These are phyloP conservation scores for Norana najaformis DNA, from an alignment of 2,888 invertebrate genomes.

Conservation along the genomic window DNA sequence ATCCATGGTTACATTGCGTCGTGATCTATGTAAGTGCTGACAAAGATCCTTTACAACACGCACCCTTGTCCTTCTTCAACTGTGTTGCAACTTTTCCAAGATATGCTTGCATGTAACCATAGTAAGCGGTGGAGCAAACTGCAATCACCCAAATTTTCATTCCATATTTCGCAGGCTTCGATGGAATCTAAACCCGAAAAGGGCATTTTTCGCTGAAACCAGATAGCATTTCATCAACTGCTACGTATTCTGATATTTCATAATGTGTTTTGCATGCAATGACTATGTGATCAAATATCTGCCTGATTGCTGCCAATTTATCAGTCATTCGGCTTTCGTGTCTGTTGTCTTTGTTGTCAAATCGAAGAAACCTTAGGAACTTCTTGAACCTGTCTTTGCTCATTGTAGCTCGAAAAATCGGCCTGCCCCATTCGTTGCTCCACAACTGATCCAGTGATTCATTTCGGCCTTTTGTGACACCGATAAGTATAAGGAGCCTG, in stretches of 20 bases:
- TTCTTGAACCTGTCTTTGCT: not conserved
- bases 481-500: not conserved
- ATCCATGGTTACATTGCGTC: too few relatives aligned
- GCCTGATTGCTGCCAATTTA: not conserved
- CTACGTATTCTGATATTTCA: not conserved
- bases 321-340: not conserved
- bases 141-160: not conserved
- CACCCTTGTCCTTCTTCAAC: not conserved
- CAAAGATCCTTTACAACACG: not conserved
- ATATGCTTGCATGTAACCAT: not conserved
- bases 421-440: not conserved
- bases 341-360: not conserved
- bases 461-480: not conserved
- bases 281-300: not conserved
- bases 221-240: not conserved
- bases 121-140: not conserved
- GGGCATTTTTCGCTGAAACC: slow-evolving; percentile 20
- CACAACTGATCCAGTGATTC: not conserved
- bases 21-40: too few relatives aligned
- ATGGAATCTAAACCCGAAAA: slow-evolving; percentile 18
- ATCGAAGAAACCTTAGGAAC: not conserved
- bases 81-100: not conserved
- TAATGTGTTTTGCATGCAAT: not conserved
- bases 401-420: not conserved
- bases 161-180: slow-evolving; percentile 26